These are phyloP conservation scores for Porites divaricata DNA, from an alignment of 92 coral and sea anemone species.

Conservation along the genomic window DNA sequence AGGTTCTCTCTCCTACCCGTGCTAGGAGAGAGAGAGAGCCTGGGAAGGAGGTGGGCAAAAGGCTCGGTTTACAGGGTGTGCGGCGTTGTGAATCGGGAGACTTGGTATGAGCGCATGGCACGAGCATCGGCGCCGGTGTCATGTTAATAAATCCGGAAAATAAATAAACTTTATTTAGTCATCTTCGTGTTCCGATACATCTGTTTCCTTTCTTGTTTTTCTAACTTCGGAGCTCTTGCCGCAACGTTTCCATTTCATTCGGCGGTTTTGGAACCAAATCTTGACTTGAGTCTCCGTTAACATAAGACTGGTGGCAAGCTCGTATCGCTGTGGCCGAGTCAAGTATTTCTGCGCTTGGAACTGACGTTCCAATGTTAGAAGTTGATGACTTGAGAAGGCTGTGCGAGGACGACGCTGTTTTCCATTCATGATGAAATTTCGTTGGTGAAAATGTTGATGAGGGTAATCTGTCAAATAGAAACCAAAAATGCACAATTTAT, in stretches of 20 bases:
- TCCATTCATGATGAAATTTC: constrained; percentile 63
- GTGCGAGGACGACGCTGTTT: constrained; percentile 91
- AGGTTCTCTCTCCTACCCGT: no score
- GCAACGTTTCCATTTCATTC: constrained; percentile 94
- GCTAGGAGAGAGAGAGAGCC: no score
- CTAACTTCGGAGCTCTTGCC: constrained; percentile 57
- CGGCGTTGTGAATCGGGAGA: no score
- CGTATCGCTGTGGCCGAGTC: constrained; percentile 89
- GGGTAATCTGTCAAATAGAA: constrained; percentile 54
- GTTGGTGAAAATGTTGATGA: constrained; percentile 67
- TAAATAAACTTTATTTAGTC: neutral
- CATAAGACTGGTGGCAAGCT: constrained; percentile 87
- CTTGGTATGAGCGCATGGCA: no score
- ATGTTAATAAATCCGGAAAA: no score
- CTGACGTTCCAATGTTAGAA: constrained; percentile 83
- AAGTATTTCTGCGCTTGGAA: constrained; percentile 85
- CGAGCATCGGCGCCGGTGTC: no score
- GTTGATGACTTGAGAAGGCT: constrained; percentile 90
- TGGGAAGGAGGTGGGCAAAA: no score
- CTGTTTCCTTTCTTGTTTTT: constrained; percentile 36
- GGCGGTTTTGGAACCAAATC: constrained; percentile 92
- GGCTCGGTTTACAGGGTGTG: no score
- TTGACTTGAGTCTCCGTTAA: constrained; percentile 91
- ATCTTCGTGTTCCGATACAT: neutral
- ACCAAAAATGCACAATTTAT: neutral